Base-by-base conservation (phyloP, 1,140 invertebrate genomes). In the Ladona fulva region DNA sequence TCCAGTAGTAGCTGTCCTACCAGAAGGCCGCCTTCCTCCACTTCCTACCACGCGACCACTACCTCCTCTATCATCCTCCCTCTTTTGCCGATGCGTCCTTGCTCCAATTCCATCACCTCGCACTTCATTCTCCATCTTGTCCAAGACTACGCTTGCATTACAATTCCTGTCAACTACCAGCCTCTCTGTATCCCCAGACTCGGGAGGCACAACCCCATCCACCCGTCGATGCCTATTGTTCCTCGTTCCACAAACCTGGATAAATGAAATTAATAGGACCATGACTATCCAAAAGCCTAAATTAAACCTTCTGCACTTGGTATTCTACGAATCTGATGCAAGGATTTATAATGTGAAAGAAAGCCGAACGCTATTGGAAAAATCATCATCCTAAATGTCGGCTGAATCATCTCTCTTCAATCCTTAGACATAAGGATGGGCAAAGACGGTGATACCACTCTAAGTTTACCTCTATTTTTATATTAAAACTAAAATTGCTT, bases 121-220 rank as follows among this genome's bases (percentile, higher is more conserved):
- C 42, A 59, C 76, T 75, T 78, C 77, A 73, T 80, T 82, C 78
- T 82, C 81, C 80, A 82, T 82, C 80, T 83, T 82, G 52, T 79
- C 80, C 78, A 80, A 78, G 76, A 82, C 81, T 73, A 82, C 79
- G 75, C 91, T 92, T 14, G 91, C 90, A 85, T 93, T 93, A 82
- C 91, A 92, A 83, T 93, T 93, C 82, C 90, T 91, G 83, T 93
- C 91, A 66, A 88, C 84, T 59, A 87, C 86, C 84, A 80, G 84
- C 82, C 77, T 77, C 74, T 80, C 78, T 16, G 52, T 66, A 6
- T 66, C 52, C 14, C 52, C 52, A 6, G 52, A 3, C 5, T 66
- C 52, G 12, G 52, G 52, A 22, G 52, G 52, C 52, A 66, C 52
- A 19, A 52, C 44, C 19, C 44, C 44, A 22, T 66, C 52, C 52